Evolutionary conservation across 2,113 vertebrate species (phyloP).

Genomic region (Hippocampus barbouri): DNA sequence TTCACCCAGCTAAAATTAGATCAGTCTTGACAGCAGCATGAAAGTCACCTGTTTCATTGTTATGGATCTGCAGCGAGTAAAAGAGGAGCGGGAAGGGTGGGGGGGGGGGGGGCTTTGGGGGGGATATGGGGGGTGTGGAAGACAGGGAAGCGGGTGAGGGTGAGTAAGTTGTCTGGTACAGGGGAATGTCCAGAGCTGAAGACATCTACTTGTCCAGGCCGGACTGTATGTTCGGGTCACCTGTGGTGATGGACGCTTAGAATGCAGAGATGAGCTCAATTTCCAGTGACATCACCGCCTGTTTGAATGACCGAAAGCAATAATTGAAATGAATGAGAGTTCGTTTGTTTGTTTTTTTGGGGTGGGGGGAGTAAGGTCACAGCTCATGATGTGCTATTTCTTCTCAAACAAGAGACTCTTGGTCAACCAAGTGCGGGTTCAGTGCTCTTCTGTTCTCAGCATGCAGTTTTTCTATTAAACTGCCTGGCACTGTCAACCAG

Average conservation of each 20-base stretch:
- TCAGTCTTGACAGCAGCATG: constrained; percentile 99
- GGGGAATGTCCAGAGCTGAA: constrained; percentile 98
- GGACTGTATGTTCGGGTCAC: constrained; percentile 79
- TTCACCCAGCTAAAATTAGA: constrained; percentile 99
- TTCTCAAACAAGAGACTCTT: constrained; percentile 65
- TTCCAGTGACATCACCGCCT: constrained; percentile 82
- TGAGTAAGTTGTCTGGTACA: constrained; percentile 98
- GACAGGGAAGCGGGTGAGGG: constrained; percentile 92
- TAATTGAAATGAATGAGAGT: constrained; percentile 76
- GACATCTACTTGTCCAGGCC: constrained; percentile 82
- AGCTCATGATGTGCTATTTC: constrained; percentile 48
- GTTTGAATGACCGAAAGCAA: constrained; percentile 76
- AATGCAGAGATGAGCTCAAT: constrained; percentile 79
- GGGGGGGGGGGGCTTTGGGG: constrained; percentile 47
- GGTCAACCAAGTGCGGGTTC: constrained; percentile 74
- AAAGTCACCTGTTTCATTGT: constrained; percentile 99
- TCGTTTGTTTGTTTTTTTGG: background rate
- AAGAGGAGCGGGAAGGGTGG: constrained; percentile 30
- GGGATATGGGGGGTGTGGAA: constrained; percentile 14
- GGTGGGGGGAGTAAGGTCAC: constrained; percentile 14
- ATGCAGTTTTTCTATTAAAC: constrained; percentile 83
- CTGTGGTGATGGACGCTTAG: constrained; percentile 66
- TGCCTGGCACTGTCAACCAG: constrained; percentile 80
- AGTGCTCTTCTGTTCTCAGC: constrained; percentile 75
- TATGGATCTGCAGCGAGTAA: constrained; percentile 99